Conservation (phyloP, 1,140 invertebrate genomes). For the Conopomorpha cramerella region DNA sequence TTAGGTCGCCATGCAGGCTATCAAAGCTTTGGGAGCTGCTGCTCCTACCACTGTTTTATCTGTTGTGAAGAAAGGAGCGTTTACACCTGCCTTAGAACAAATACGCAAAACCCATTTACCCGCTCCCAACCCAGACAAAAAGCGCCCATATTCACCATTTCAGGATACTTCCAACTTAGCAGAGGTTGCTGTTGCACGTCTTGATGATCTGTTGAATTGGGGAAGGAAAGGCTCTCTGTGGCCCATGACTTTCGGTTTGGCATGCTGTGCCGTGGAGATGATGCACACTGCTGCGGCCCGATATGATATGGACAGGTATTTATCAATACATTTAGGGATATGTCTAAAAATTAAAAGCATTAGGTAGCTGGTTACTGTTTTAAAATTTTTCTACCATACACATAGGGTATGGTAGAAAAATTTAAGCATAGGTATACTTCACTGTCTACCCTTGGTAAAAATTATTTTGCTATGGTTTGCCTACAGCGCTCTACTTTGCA, state of each 20-base stretch:
- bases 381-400: no score
- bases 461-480: no score
- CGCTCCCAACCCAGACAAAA: constrained; percentile 38
- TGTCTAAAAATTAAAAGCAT: no score
- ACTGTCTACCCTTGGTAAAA: no score
- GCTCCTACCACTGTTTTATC: constrained; percentile 30
- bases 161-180: constrained; percentile 71
- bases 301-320: constrained; percentile 94
- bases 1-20: constrained; percentile 38
- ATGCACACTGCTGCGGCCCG: constrained; percentile 99
- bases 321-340: no score
- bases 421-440: no score
- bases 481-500: no score
- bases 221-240: constrained; percentile 90
- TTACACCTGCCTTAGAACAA: constrained; percentile 32
- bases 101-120: constrained; percentile 50
- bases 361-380: no score
- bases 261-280: constrained; percentile 99
- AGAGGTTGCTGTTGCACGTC: constrained; percentile 77
- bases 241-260: constrained; percentile 96
- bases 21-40: constrained; percentile 35
- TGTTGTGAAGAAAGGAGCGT: constrained; percentile 38
- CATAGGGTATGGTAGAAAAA: no score
- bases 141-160: constrained; percentile 68
- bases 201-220: constrained; percentile 96